These are phyloP conservation scores for Sarcoramphus papa DNA, from an alignment of 2,797 vertebrate species.

Conservation along the genomic window DNA sequence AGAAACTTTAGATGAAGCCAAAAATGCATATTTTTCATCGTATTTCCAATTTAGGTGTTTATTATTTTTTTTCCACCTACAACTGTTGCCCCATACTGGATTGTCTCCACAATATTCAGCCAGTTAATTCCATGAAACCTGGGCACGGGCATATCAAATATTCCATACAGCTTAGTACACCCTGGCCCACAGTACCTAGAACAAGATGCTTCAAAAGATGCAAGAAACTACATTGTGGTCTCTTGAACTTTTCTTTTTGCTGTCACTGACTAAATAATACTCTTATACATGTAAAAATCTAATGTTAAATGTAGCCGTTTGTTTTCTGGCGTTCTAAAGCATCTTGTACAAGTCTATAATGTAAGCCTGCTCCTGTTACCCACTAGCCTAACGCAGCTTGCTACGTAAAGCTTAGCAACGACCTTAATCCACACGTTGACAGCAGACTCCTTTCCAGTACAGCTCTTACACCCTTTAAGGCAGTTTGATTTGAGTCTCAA, in stretches of 20 bases:
- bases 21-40: background rate
- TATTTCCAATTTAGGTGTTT: background rate
- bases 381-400: fast-evolving
- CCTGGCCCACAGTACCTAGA: fast-evolving
- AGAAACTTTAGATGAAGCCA: fast-evolving
- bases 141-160: too few relatives aligned
- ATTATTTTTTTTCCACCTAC: background rate
- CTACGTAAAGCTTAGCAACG: fast-evolving
- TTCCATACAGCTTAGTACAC: too few relatives aligned
- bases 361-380: background rate
- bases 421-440: fast-evolving
- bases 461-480: fast-evolving
- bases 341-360: fast-evolving
- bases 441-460: fast-evolving
- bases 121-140: background rate
- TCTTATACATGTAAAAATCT: fast-evolving
- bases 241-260: background rate
- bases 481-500: fast-evolving
- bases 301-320: background rate
- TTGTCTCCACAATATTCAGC: background rate
- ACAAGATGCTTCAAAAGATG: background rate
- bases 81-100: background rate
- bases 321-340: too few relatives aligned
- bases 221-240: fast-evolving
- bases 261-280: background rate